Conservation (phyloP, 2,888 invertebrate genomes). For the Thyatira batis region DNA sequence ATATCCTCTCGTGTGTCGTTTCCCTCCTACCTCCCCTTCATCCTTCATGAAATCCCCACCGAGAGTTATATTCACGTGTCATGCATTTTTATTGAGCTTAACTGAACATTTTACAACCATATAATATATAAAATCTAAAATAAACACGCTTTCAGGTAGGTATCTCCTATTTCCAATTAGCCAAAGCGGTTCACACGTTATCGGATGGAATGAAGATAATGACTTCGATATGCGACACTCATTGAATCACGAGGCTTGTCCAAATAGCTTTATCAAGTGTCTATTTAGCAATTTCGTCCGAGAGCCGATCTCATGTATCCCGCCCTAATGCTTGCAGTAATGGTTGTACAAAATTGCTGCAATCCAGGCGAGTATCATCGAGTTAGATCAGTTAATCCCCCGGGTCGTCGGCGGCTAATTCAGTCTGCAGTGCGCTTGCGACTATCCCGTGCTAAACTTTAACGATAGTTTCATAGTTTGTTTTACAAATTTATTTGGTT, state of each 20-base stretch:
- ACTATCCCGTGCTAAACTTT: conserved; percentile 31
- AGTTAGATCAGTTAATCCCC: conserved; percentile 67
- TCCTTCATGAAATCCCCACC: conserved; percentile 33
- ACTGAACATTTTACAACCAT: not conserved
- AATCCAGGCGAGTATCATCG: conserved; percentile 65
- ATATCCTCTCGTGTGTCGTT: conserved; percentile 62
- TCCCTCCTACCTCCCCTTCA: conserved; percentile 48
- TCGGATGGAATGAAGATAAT: not conserved
- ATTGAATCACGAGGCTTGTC: conserved; percentile 13
- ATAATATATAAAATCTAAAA: too few species aligned
- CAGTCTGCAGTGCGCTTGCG: conserved; percentile 49
- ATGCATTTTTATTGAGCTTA: not conserved
- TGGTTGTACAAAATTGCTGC: conserved; percentile 71
- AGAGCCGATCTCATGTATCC: conserved; percentile 66
- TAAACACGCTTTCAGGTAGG: too few species aligned
- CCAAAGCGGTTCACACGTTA: not conserved
- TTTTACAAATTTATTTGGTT: not conserved
- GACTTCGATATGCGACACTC: not conserved
- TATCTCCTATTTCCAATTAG: too few species aligned
- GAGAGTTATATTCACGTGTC: not conserved
- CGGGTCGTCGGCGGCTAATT: conserved; percentile 40
- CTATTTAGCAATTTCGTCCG: conserved; percentile 67
- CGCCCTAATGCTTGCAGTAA: conserved; percentile 68
- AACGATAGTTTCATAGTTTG: conserved; percentile 9
- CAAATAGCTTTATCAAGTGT: conserved; percentile 43